Conservation (phyloP, 2,888 invertebrate genomes). For the Dryomyza anilis region DNA sequence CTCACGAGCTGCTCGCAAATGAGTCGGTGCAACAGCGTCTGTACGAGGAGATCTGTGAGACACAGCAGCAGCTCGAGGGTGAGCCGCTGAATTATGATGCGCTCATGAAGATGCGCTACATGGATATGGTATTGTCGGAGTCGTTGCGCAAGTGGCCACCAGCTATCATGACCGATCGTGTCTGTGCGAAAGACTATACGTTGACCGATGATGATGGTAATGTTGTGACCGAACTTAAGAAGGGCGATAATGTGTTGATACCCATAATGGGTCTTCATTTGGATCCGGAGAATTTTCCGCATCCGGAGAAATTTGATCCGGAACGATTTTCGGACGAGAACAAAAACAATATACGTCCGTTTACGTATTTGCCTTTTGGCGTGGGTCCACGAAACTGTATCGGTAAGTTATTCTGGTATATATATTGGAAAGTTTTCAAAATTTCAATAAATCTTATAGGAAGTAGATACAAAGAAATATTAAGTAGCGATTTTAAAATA, state of each 20-base stretch:
- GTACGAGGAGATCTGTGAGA: slow-evolving; percentile 62
- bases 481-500: not conserved
- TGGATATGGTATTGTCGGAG: slow-evolving; percentile 67
- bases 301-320: slow-evolving; percentile 65
- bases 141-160: slow-evolving; percentile 62
- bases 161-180: slow-evolving; percentile 57
- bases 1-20: slow-evolving; percentile 64
- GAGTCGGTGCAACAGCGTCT: slow-evolving; percentile 65
- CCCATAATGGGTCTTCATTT: slow-evolving; percentile 62
- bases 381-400: slow-evolving; percentile 68
- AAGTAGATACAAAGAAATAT: not conserved
- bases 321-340: slow-evolving; percentile 66
- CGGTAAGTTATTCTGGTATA: slow-evolving; percentile 57
- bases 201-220: slow-evolving; percentile 54
- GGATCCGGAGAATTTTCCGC: slow-evolving; percentile 63
- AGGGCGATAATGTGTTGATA: slow-evolving; percentile 58
- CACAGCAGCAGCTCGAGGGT: slow-evolving; percentile 51
- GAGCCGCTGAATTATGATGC: slow-evolving; percentile 63
- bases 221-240: slow-evolving; percentile 53
- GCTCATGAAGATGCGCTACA: slow-evolving; percentile 64
- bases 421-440: not conserved
- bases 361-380: slow-evolving; percentile 65
- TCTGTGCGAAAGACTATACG: slow-evolving; percentile 62
- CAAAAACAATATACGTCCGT: slow-evolving; percentile 59
- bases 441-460: slow-evolving; percentile 33